Conservation (phyloP, 2,797 vertebrate genomes). For the Danio tinwini region DNA sequence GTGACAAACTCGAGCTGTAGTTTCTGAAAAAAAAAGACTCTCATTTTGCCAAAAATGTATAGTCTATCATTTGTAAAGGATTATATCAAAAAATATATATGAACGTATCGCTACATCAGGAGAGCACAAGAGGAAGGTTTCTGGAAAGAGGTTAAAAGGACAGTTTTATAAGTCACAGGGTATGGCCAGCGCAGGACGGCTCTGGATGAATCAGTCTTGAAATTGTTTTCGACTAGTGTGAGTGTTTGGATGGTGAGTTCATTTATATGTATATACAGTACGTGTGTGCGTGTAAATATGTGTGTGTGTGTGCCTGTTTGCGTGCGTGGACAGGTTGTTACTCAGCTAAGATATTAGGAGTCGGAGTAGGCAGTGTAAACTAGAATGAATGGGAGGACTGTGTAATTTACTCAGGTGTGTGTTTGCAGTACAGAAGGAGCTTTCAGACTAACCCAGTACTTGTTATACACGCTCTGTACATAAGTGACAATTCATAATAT, state of each 20-base stretch:
- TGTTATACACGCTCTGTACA: conserved; percentile 63
- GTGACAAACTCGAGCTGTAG: conserved; percentile 71
- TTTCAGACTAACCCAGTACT: conserved; percentile 58
- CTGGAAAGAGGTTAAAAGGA: conserved; percentile 33
- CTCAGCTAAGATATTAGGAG: conserved; percentile 57
- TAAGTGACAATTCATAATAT: conserved; percentile 61
- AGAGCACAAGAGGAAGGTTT: conserved; percentile 52
- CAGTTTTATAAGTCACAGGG: conserved; percentile 58
- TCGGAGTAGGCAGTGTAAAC: conserved; percentile 60
- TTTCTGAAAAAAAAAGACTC: conserved; percentile 65
- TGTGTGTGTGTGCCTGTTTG: conserved; percentile 31
- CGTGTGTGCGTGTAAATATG: conserved; percentile 37
- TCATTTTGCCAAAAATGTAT: conserved; percentile 82
- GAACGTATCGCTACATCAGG: conserved; percentile 74
- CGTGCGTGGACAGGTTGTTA: conserved; percentile 30
- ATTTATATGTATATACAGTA: conserved; percentile 48
- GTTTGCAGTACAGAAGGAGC: conserved; percentile 60
- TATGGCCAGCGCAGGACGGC: conserved; percentile 50
- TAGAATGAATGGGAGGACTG: conserved; percentile 57
- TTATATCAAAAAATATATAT: conserved; percentile 61
- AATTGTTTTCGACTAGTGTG: conserved; percentile 42
- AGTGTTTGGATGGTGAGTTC: conserved; percentile 27
- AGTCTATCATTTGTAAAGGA: conserved; percentile 72
- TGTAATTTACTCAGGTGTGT: conserved; percentile 67
- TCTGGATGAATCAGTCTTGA: conserved; percentile 49